Percentiles rank a stretch among this genome's conserved stretches.
Evolutionary conservation across 1,140 invertebrate genomes (phyloP).

Genomic region (Heliconius congener): DNA sequence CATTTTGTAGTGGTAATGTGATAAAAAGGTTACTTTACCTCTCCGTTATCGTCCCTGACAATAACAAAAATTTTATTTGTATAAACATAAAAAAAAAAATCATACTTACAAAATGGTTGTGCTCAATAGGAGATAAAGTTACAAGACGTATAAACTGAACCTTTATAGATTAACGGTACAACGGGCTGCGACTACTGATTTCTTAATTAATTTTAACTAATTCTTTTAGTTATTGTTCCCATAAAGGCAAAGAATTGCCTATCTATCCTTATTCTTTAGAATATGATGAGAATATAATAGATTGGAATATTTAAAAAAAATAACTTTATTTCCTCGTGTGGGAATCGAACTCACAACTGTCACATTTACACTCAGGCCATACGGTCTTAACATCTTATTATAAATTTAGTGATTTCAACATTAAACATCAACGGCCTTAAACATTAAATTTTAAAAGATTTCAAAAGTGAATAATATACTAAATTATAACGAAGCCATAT

Average conservation of each 20-base stretch:
- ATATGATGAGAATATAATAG: background rate
- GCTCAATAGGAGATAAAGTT: background rate
- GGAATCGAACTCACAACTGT: no score
- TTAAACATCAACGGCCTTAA: background rate
- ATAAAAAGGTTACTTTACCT: no score
- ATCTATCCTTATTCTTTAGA: background rate
- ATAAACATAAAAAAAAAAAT: background rate
- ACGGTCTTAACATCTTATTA: no score
- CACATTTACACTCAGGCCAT: no score
- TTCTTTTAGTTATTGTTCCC: background rate
- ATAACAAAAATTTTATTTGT: no score
- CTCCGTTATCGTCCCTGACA: background rate
- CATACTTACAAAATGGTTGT: background rate
- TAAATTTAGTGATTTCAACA: background rate
- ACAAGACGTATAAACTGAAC: conserved; percentile 1
- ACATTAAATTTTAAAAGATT: no score
- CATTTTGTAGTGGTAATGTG: no score
- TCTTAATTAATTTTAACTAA: background rate
- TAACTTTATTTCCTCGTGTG: no score
- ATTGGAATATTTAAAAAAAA: background rate
- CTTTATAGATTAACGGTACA: conserved; percentile 9
- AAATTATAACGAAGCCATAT: conserved; percentile 16
- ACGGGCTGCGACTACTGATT: background rate
- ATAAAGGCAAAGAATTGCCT: background rate
- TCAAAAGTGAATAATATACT: background rate